Percentiles rank a stretch among this genome's conserved stretches.
These are phyloP conservation scores for Dinomys branickii DNA, from an alignment of 2,113 vertebrate species.

Conservation along the genomic window DNA sequence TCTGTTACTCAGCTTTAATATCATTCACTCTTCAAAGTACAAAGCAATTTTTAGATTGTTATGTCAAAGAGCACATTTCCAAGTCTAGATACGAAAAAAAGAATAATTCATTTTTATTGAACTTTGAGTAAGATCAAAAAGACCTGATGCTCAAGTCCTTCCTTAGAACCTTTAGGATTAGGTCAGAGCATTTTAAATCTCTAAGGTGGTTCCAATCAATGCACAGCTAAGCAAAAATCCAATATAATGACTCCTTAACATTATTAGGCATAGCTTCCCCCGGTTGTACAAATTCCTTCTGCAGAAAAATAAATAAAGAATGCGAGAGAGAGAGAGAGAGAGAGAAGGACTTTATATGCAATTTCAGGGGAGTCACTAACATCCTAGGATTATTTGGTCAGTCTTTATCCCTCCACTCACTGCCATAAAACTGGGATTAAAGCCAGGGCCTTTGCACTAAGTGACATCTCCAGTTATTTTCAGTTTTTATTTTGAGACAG, in stretches of 20 bases:
- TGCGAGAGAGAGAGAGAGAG: background rate
- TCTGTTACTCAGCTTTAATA: conserved; percentile 26
- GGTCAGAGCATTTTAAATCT: background rate
- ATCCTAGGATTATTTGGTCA: background rate
- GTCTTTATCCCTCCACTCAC: background rate
- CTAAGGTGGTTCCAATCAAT: background rate
- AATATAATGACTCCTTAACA: background rate
- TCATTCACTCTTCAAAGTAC: background rate
- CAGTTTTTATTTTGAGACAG: background rate
- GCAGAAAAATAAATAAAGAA: background rate
- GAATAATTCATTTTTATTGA: background rate
- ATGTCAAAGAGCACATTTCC: background rate
- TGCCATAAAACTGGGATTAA: background rate
- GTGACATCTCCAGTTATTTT: background rate
- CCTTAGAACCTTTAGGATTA: background rate
- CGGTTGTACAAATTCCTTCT: too few species aligned
- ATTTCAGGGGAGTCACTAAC: background rate
- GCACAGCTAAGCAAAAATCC: background rate
- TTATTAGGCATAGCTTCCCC: background rate
- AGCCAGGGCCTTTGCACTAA: background rate
- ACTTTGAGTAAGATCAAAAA: background rate
- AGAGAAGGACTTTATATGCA: background rate
- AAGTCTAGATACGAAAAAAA: background rate
- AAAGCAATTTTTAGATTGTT: conserved; percentile 18
- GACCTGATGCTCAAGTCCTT: background rate